Base-by-base conservation (phyloP, 2,888 invertebrate species). In the Agriopis aurantiaria region DNA sequence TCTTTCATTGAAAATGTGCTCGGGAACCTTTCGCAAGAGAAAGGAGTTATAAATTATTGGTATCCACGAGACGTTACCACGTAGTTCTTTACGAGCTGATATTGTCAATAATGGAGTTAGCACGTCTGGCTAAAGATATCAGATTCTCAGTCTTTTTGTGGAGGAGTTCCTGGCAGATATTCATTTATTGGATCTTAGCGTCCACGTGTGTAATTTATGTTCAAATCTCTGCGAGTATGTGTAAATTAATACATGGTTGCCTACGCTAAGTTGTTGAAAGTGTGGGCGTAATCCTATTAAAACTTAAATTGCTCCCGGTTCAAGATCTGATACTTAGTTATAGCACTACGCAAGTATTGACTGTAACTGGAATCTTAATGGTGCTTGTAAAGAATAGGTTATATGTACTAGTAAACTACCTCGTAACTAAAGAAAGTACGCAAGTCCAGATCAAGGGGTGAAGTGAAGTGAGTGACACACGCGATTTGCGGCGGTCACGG, bases 31-130 rank as follows among this genome's bases (percentile, higher is more conserved):
- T 70, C 71, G 57, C 62, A 69, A 75, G 69, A 65, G 75, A 78
- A 71, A 80, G 73, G 75, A 79, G 83, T 82, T 81, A 88, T 88
- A 89, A 88, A 90, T 89, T 85, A 85, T 78, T 75, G 41, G 51
- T 43, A 49, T 60, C 48, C 55, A 11, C 66, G 45, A 55, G 60
- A 61, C 53, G 53, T 33, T 48, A 45, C 55, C 63, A 63, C 63
- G 63, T 66, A 66, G 46, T 57, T 49, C 69, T 63, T 73, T 66
- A 66, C 66, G 60, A 59, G 63, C 63, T 72, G 74, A 78, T 81
- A 74, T 55, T 69, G 73, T 75, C 73, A 72, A 75, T 76, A 76
- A 72, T 73, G 61, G 59, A 74, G 74, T 75, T 72, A 71, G 73
- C 72, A 65, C 58, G 68, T 74, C 68, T 11, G 52, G 23, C 3